phyloP scores from a whole-genome alignment of 2,797 vertebrate genomes.

The Leuciscus waleckii region DNA sequence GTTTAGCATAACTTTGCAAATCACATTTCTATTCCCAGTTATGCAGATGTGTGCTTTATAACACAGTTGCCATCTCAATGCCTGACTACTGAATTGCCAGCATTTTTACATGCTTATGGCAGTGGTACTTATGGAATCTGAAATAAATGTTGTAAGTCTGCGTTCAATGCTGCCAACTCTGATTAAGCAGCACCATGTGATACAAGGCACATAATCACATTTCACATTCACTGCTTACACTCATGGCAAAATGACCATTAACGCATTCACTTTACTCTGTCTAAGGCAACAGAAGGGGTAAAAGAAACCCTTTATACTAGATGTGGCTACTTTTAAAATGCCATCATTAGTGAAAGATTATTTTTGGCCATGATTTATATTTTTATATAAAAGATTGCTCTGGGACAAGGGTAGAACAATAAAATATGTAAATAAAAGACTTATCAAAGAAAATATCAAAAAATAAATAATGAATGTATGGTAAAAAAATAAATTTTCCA shows the following conservation, averaged over 20 bases:
- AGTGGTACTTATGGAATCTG: too few species aligned
- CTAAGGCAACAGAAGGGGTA: neutral
- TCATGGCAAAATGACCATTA: neutral
- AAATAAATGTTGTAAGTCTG: too few species aligned
- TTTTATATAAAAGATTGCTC: neutral
- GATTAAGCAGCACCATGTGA: neutral
- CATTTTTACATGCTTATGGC: too few species aligned
- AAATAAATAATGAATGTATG: neutral
- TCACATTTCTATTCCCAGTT: too few species aligned
- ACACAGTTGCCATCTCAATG: too few species aligned
- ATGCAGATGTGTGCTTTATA: too few species aligned
- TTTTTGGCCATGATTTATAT: neutral
- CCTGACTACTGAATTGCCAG: too few species aligned
- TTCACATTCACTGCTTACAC: neutral
- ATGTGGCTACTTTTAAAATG: neutral
- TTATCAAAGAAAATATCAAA: neutral
- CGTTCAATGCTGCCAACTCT: neutral
- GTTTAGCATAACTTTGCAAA: too few species aligned
- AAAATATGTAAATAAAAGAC: neutral
- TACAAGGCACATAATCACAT: neutral
- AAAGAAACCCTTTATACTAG: neutral
- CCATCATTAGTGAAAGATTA: neutral
- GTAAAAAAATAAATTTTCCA: neutral
- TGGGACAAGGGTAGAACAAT: neutral
- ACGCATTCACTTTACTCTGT: neutral